Evolutionary conservation across 2,113 vertebrate genomes (phyloP).

Genomic region (Sialia sialis): DNA sequence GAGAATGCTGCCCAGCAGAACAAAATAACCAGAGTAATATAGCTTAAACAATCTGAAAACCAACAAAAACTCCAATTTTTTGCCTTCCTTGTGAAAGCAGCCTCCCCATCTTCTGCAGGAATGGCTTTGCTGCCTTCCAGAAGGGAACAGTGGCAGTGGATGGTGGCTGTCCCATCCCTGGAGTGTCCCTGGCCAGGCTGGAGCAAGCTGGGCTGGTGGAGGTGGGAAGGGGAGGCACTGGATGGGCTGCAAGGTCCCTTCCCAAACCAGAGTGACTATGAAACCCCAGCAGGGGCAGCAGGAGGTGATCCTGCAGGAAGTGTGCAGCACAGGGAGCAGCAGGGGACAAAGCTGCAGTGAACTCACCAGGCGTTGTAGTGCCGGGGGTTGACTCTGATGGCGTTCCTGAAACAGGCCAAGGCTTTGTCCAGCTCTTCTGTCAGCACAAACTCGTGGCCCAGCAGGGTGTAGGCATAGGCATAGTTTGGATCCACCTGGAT

Average conservation of each 20-base stretch:
- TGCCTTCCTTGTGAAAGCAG: background rate
- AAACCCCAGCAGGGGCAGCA: background rate
- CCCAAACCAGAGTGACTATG: background rate
- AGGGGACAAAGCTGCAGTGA: background rate
- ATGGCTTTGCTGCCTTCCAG: background rate
- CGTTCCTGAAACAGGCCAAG: slow-evolving; percentile 93
- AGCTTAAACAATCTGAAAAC: background rate
- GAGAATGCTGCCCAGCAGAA: background rate
- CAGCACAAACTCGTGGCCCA: slow-evolving; percentile 95
- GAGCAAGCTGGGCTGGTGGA: background rate
- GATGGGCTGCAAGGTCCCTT: background rate
- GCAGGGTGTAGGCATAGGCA: slow-evolving; percentile 93
- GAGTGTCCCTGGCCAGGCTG: background rate
- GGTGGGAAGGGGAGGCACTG: background rate
- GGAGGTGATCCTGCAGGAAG: background rate
- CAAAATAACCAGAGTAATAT: background rate
- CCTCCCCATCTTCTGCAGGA: background rate
- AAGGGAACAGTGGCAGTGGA: background rate
- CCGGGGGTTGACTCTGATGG: slow-evolving; percentile 92
- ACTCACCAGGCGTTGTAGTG: slow-evolving; percentile 95
- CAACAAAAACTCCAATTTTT: background rate
- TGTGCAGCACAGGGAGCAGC: rapidly evolving
- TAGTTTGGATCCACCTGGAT: slow-evolving; percentile 98
- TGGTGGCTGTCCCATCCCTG: background rate
- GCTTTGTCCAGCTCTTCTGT: slow-evolving; percentile 97